Conservation (phyloP, 2,888 invertebrate species). For the Cephonodes hylas region DNA sequence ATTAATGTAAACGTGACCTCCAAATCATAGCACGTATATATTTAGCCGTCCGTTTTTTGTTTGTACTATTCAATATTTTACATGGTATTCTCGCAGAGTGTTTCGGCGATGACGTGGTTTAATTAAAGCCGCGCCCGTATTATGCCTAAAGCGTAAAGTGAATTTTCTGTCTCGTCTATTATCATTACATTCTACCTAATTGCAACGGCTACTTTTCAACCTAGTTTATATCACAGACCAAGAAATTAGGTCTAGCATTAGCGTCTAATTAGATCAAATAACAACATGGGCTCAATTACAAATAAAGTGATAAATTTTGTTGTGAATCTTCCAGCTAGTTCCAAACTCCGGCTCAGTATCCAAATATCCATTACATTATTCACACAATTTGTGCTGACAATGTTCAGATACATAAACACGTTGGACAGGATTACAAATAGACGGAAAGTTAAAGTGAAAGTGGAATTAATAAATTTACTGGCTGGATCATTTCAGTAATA, state of each 20-base stretch:
- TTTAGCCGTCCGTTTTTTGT: conserved; percentile 25
- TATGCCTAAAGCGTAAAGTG: conserved; percentile 40
- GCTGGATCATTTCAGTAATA: neutral
- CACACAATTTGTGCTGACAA: neutral
- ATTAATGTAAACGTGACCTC: conserved; percentile 16
- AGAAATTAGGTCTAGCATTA: conserved; percentile 31
- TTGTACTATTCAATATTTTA: conserved; percentile 28
- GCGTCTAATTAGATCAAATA: conserved; percentile 20
- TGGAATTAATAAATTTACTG: neutral
- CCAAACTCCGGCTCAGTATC: neutral
- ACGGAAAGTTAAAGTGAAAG: neutral
- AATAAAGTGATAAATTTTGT: neutral
- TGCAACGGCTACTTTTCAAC: conserved; percentile 31
- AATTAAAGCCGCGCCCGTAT: conserved; percentile 60
- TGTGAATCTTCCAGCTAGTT: neutral
- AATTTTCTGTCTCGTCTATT: conserved; percentile 43
- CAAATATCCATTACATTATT: neutral
- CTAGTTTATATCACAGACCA: conserved; percentile 28
- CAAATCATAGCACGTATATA: conserved; percentile 20
- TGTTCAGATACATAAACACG: neutral
- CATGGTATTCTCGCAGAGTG: conserved; percentile 30
- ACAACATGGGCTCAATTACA: neutral
- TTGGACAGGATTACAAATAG: neutral
- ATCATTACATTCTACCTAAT: conserved; percentile 47
- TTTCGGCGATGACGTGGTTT: conserved; percentile 40